Evolutionary conservation across 1,140 invertebrate species (phyloP), one percentile per base, ranked within the genome.

Genomic region (Diorhabda sublineata): DNA sequence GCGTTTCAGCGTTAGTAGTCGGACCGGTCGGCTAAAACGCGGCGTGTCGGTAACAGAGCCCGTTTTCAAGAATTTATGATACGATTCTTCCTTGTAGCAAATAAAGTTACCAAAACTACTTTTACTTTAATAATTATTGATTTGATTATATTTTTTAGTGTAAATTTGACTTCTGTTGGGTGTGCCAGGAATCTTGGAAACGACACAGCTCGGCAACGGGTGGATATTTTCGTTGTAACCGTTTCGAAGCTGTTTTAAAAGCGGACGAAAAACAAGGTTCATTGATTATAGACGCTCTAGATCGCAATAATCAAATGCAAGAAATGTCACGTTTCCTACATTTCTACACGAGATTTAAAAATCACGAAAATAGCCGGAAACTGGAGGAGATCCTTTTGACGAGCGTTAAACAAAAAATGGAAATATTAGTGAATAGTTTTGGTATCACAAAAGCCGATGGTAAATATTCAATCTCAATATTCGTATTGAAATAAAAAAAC

Each of bases 151-250:
- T 11, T 8, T 76, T 76, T 58, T 59, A 90, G 87, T 91, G 90
- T 78, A 91, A 91, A 82, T 87, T 87, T 81, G 89, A 91, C 74
- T 92, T 90, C 76, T 91, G 90, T 80, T 91, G 90, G 90, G 88
- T 91, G 11, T 92, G 90, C 79, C 81, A 91, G 73, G 90, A 91
- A 75, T 86, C 86, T 59, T 91, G 90, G 90, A 91, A 91, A 77
- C 85, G 87, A 64, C 90, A 92, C 76, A 89, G 87, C 73, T 89
- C 88, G 4, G 86, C 86, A 6, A 91, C 90, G 5, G 90, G 90
- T 5, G 90, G 90, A 2, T 91, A 91, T 77, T 91, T 91, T 77
- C 84, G 89, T 58, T 91, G 90, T 77, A 91, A 90, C 75, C 81
- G 89, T 42, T 89, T 88, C 75, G 89, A 90, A 75, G 88, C 88